A percentile compares a stretch with the other conserved stretches of the same genome.
phyloP scores from a whole-genome alignment of 2,797 vertebrate genomes.

The Gobionotothen gibberifrons region DNA sequence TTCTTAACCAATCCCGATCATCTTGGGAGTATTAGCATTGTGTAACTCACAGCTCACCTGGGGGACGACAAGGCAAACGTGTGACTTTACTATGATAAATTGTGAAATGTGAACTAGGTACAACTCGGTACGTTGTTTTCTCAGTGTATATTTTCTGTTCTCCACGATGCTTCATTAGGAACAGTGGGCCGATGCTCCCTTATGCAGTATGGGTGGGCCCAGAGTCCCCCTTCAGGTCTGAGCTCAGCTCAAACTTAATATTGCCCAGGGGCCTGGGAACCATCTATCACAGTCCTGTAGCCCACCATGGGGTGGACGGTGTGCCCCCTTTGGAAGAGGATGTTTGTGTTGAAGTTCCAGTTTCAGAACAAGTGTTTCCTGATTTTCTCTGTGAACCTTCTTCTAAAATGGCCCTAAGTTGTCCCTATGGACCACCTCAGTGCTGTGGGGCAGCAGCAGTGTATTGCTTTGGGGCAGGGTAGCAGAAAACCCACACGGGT shows the following conservation, averaged over 20 bases:
- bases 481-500: no score
- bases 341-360: constrained; percentile 71
- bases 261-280: constrained; percentile 54
- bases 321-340: constrained; percentile 56
- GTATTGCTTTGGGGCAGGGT: no score
- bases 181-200: constrained; percentile 19
- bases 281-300: constrained; percentile 56
- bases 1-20: no score
- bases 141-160: constrained; percentile 15
- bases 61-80: no score
- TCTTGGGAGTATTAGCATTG: no score
- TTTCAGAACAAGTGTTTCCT: constrained; percentile 61
- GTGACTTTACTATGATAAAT: no score
- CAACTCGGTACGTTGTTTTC: neutral
- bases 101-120: neutral
- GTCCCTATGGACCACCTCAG: constrained; percentile 15
- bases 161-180: constrained; percentile 30
- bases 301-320: constrained; percentile 29
- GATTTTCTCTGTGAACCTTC: constrained; percentile 45
- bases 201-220: constrained; percentile 31
- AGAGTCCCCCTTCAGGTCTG: constrained; percentile 43
- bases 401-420: constrained; percentile 31
- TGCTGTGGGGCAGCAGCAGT: no score
- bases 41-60: no score
- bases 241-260: constrained; percentile 55